phyloP scores from a whole-genome alignment of 2,888 invertebrate species.

The Leptothorax acervorum region DNA sequence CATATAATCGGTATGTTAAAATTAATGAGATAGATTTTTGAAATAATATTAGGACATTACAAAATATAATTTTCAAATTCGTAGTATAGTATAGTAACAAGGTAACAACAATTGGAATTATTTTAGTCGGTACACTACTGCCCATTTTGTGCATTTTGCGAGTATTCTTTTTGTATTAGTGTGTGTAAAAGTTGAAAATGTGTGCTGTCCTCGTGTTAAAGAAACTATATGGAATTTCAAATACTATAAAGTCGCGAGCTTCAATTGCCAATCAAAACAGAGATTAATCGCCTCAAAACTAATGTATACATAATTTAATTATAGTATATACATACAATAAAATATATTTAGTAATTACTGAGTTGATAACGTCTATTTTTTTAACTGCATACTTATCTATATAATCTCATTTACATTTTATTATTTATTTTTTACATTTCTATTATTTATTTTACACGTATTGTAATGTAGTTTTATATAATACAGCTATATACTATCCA shows the following conservation, averaged over 20 bases:
- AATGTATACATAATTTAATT: slow-evolving; percentile 3
- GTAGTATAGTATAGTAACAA: not conserved
- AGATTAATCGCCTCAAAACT: slow-evolving; percentile 12
- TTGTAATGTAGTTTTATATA: not conserved
- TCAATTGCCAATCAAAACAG: slow-evolving; percentile 23
- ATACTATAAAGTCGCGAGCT: slow-evolving; percentile 23
- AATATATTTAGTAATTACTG: slow-evolving; percentile 36
- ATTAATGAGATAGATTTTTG: not conserved
- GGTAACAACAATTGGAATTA: not conserved
- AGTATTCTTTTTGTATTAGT: slow-evolving; percentile 20
- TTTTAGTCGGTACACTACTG: slow-evolving; percentile 20
- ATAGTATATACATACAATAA: slow-evolving; percentile 23
- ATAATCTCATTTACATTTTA: not conserved
- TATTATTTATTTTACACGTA: slow-evolving; percentile 4
- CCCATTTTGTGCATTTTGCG: slow-evolving; percentile 16
- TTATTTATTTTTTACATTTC: not conserved
- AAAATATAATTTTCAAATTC: slow-evolving; percentile 1
- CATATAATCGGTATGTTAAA: not conserved
- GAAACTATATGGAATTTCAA: slow-evolving; percentile 19
- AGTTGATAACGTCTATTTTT: not conserved
- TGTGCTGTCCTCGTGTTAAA: slow-evolving; percentile 17
- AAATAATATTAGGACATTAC: not conserved
- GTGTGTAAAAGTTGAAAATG: slow-evolving; percentile 20
- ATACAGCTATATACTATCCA: not conserved
- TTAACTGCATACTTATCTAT: slow-evolving; percentile 39